Base-by-base conservation (phyloP, 2,888 invertebrate species). In the Tachina lurida region DNA sequence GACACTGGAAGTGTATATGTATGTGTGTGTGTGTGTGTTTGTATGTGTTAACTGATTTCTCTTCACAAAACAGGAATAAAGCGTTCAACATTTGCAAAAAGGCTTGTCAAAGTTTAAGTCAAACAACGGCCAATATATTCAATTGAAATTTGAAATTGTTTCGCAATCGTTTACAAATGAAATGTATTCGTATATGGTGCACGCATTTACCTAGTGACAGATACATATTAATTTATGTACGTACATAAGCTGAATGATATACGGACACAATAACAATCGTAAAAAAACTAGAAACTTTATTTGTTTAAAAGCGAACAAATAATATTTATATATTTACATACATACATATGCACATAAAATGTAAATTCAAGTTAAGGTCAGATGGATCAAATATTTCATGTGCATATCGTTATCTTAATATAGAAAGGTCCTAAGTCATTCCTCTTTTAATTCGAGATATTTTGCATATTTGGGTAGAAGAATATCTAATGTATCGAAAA, bases 51-150 rank as follows among this genome's bases (percentile, higher is more conserved):
- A 65, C 15, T 70, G 65, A 83, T 83, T 77, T 83, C 65, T 60
- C 67, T 67, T 31, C 70, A 62, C 5, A 31, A 31, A 63, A 71
- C 68, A 39, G 19, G 54, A 70, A 54, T 62, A 54, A 39, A 76
- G 62, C 77, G 68, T 85, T 81, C 77, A 31, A 74, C 77, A 85
- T 85, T 77, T 74, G n/a, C 43, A 77, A 65, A 77, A 74, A 81
- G 84, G 81, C 77, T 85, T 85, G 84, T 85, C 84, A 81, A 85
- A 85, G 84, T 85, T 85, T 85, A 85, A 81, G 76, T 81, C 84
- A 84, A 84, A 71, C 19, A 84, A 71, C 19, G 13, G 43, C 39
- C 19, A 39, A 58, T 65, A 49, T 79, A 49, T 47, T 43, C 7
- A 70, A 70, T 70, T 70, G 70, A 52, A 70, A 70, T 60, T 77